Percentiles rank a stretch among this genome's conserved stretches.
These are phyloP conservation scores for Urocyon cinereoargenteus DNA, from an alignment of 2,797 vertebrate genomes.

Conservation along the genomic window DNA sequence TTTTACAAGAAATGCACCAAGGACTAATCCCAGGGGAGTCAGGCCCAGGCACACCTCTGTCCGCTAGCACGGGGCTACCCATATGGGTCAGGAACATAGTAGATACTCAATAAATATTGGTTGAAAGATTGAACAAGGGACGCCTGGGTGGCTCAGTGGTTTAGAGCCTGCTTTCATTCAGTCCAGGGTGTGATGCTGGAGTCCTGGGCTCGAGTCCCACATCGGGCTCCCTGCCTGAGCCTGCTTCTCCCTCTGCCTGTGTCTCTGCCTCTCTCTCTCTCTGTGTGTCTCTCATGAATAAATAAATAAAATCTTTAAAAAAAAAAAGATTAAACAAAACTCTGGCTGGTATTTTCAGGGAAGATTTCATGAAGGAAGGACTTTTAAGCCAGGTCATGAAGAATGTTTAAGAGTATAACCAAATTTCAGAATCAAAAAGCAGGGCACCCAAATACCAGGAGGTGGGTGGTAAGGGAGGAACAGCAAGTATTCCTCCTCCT, in stretches of 20 bases:
- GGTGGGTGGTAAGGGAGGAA: neutral
- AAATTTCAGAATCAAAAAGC: constrained; percentile 39
- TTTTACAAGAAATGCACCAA: neutral
- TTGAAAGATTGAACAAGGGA: neutral
- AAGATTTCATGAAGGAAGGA: constrained; percentile 24
- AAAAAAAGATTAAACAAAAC: neutral
- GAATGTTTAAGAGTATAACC: neutral
- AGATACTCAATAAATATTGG: neutral
- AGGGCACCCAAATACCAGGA: neutral
- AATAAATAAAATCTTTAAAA: no score
- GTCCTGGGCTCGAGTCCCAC: no score
- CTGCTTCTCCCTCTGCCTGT: no score
- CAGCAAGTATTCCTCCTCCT: neutral
- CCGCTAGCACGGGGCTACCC: neutral
- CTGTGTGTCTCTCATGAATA: no score
- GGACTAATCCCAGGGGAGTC: neutral
- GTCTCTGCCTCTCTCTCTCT: no score
- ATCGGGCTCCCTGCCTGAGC: no score
- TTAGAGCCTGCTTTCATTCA: no score
- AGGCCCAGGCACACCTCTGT: neutral
- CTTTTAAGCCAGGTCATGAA: constrained; percentile 9
- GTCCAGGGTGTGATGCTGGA: no score
- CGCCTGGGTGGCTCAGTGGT: no score
- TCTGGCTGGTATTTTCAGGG: neutral
- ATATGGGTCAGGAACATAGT: neutral